Evolutionary conservation across 1,140 invertebrate species (phyloP).

Genomic region (Drosophila lacertosa): DNA sequence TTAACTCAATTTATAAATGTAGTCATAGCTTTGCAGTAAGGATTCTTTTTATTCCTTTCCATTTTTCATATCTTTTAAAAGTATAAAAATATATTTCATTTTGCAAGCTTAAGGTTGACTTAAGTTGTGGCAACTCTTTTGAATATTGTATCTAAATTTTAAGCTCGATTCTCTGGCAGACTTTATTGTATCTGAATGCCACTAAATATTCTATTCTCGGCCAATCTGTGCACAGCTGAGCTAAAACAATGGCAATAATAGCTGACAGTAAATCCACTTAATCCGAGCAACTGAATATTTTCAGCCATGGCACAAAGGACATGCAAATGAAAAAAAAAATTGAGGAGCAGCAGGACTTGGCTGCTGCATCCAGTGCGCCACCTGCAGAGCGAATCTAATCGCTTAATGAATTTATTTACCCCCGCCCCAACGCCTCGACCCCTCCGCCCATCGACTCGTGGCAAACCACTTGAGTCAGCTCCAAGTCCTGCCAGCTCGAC

Average conservation of each 20-base stretch:
- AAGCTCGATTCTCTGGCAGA: not conserved
- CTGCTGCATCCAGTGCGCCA: conserved; percentile 30
- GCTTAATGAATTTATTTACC: conserved; percentile 79
- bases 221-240: conserved; percentile 14
- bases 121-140: not conserved
- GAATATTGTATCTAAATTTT: no score
- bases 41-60: no score
- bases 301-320: conserved; percentile 42
- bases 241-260: conserved; percentile 43
- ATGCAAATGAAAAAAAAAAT: not conserved
- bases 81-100: no score
- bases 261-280: conserved; percentile 60
- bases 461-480: conserved; percentile 65
- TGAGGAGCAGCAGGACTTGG: not conserved
- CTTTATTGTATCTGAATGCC: not conserved
- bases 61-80: no score
- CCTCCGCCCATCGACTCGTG: conserved; percentile 23
- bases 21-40: no score
- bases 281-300: conserved; percentile 66
- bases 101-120: not conserved
- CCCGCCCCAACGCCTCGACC: not conserved
- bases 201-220: conserved; percentile 10
- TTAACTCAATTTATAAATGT: no score
- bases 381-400: conserved; percentile 61
- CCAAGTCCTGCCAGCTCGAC: conserved; percentile 1